phyloP scores from a whole-genome alignment of 1,140 invertebrate species.

The Rhizoglyphus robini region DNA sequence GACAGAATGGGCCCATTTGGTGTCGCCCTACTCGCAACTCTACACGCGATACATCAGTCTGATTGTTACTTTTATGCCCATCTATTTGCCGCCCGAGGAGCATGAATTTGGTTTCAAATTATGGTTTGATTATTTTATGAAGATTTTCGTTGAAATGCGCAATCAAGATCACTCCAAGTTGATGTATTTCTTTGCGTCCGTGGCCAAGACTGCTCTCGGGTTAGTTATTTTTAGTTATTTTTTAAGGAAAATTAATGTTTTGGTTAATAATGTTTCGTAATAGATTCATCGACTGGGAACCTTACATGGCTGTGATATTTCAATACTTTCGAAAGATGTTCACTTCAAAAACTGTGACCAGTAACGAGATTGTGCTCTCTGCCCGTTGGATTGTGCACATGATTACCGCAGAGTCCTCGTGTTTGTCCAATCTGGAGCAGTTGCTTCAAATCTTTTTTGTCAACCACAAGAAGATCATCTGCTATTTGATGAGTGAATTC shows the following conservation, averaged over 20 bases:
- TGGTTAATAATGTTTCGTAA: slow-evolving; percentile 47
- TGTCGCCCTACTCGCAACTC: slow-evolving; percentile 55
- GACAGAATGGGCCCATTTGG: slow-evolving; percentile 57
- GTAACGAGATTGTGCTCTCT: slow-evolving; percentile 63
- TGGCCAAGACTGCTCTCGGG: slow-evolving; percentile 61
- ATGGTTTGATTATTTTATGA: slow-evolving; percentile 71
- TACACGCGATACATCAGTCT: slow-evolving; percentile 42
- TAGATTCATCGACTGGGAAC: slow-evolving; percentile 65
- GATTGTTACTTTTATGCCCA: slow-evolving; percentile 61
- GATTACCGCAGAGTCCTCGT: not conserved
- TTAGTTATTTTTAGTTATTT: not conserved
- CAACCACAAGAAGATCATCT: slow-evolving; percentile 48
- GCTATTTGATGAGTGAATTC: not conserved
- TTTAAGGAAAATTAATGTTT: slow-evolving; percentile 11
- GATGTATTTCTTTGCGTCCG: slow-evolving; percentile 46
- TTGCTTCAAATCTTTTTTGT: slow-evolving; percentile 33
- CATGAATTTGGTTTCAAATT: slow-evolving; percentile 50
- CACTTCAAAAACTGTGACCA: slow-evolving; percentile 37
- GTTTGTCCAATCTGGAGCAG: not conserved
- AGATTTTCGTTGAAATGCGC: slow-evolving; percentile 52
- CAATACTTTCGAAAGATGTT: slow-evolving; percentile 26
- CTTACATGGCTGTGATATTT: slow-evolving; percentile 64
- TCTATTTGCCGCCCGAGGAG: slow-evolving; percentile 48
- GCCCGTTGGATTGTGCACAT: slow-evolving; percentile 31
- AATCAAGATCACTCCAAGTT: slow-evolving; percentile 44